Evolutionary conservation across 1,140 invertebrate species (phyloP).

Genomic region (Drosophila ohnishii): DNA sequence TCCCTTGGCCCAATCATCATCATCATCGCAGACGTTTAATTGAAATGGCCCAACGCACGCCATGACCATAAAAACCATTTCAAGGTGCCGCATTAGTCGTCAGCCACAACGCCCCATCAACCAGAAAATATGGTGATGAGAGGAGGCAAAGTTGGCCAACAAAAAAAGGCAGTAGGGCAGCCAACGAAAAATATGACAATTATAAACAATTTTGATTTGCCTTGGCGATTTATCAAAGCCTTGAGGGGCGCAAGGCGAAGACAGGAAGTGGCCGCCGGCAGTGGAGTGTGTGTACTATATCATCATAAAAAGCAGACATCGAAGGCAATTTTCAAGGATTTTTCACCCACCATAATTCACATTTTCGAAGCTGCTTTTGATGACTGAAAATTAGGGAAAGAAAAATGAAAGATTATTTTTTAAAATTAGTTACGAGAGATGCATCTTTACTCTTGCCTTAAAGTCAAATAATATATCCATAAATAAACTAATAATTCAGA

Average conservation of each 20-base stretch:
- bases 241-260: slow-evolving; percentile 13
- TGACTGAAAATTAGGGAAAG: slow-evolving; percentile 30
- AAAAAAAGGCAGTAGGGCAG: neutral
- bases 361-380: slow-evolving; percentile 37
- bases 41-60: slow-evolving; percentile 76
- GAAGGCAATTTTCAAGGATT: slow-evolving; percentile 42
- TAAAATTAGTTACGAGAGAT: no score
- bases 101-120: slow-evolving; percentile 60
- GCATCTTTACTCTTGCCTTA: no score
- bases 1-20: slow-evolving; percentile 30
- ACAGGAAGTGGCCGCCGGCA: slow-evolving; percentile 14
- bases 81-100: slow-evolving; percentile 79
- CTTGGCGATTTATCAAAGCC: slow-evolving; percentile 59
- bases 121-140: slow-evolving; percentile 30
- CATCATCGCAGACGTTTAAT: slow-evolving; percentile 65
- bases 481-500: neutral
- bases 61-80: slow-evolving; percentile 71
- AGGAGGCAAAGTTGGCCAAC: slow-evolving; percentile 1
- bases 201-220: slow-evolving; percentile 76
- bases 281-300: slow-evolving; percentile 20
- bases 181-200: slow-evolving; percentile 63
- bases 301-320: slow-evolving; percentile 71
- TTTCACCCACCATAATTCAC: slow-evolving; percentile 53
- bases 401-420: slow-evolving; percentile 12
- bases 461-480: neutral